A percentile compares a stretch with the other conserved stretches of the same genome.
These are phyloP conservation scores for Lophochroa leadbeateri DNA, from an alignment of 2,113 vertebrate genomes.

Conservation along the genomic window DNA sequence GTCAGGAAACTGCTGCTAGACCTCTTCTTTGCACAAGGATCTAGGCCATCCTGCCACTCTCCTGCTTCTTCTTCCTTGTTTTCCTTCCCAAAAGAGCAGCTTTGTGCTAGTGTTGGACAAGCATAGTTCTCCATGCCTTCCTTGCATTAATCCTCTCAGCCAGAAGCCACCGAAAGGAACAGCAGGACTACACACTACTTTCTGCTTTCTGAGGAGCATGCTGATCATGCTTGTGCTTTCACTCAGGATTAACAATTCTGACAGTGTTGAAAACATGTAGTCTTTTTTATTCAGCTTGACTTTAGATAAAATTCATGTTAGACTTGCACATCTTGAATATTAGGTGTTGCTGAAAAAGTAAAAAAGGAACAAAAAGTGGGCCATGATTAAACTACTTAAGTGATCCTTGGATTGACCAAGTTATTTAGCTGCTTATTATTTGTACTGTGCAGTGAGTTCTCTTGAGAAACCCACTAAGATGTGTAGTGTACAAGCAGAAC, in stretches of 20 bases:
- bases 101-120: background rate
- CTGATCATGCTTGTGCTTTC: background rate
- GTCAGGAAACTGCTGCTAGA: too few relatives aligned
- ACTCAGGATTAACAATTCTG: background rate
- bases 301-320: background rate
- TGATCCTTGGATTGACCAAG: fast-evolving
- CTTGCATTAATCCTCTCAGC: background rate
- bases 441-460: background rate
- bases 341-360: background rate
- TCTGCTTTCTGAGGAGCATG: background rate
- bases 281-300: background rate
- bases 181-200: background rate
- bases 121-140: background rate
- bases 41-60: too few relatives aligned
- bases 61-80: too few relatives aligned
- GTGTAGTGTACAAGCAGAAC: background rate
- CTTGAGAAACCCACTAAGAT: background rate
- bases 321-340: background rate
- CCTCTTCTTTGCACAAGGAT: too few relatives aligned
- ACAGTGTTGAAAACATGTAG: background rate
- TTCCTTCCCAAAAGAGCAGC: too few relatives aligned
- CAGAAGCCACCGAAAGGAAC: background rate
- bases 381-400: background rate
- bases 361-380: background rate
- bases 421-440: background rate